These are phyloP conservation scores for Phalera bucephala DNA, from an alignment of 2,888 invertebrate species.

Conservation along the genomic window DNA sequence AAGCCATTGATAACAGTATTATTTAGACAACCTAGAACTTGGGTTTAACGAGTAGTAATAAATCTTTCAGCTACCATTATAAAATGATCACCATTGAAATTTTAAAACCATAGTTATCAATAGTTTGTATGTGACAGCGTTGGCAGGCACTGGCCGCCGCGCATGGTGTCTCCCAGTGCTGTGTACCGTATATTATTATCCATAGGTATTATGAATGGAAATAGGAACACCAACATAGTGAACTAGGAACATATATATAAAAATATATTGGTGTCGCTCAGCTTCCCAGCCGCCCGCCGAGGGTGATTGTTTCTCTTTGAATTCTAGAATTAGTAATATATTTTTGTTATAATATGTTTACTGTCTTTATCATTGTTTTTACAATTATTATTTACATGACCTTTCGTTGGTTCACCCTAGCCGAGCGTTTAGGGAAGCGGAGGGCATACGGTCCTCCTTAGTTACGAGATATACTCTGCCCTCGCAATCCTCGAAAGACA, in stretches of 20 bases:
- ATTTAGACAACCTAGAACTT: slow-evolving; percentile 78
- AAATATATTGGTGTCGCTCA: slow-evolving; percentile 50
- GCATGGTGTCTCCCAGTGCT: slow-evolving; percentile 49
- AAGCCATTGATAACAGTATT: slow-evolving; percentile 83
- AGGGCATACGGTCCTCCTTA: slow-evolving; percentile 36
- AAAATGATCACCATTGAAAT: slow-evolving; percentile 58
- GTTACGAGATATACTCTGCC: slow-evolving; percentile 52
- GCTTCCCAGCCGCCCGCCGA: slow-evolving; percentile 47
- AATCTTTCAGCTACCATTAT: slow-evolving; percentile 69
- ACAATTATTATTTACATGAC: slow-evolving; percentile 42
- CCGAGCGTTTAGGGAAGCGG: slow-evolving; percentile 46
- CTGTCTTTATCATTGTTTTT: slow-evolving; percentile 67
- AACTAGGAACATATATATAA: slow-evolving; percentile 71
- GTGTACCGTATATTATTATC: slow-evolving; percentile 57
- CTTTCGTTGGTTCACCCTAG: slow-evolving; percentile 54
- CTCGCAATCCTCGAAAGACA: slow-evolving; percentile 29
- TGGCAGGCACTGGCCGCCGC: slow-evolving; percentile 47
- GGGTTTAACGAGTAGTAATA: slow-evolving; percentile 69
- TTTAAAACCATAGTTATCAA: slow-evolving; percentile 67
- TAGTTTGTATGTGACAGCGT: slow-evolving; percentile 65
- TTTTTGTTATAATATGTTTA: slow-evolving; percentile 70
- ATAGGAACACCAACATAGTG: slow-evolving; percentile 81
- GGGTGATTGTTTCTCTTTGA: slow-evolving; percentile 54
- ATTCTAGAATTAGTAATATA: slow-evolving; percentile 73
- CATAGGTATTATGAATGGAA: slow-evolving; percentile 72